Conservation (phyloP, 2,888 invertebrate species). For the Bembecia ichneumoniformis region DNA sequence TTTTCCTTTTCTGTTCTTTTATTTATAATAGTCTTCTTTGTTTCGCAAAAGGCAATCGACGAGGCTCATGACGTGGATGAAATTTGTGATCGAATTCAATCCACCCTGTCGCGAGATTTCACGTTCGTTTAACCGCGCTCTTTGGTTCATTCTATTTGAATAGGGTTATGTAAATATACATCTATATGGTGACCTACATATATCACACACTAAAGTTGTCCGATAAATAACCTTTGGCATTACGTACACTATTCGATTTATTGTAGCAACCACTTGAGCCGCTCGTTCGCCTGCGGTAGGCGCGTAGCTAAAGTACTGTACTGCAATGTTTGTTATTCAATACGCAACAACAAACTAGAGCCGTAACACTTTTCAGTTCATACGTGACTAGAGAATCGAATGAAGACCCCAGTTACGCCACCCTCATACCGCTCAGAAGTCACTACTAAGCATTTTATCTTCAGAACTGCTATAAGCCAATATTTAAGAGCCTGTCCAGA, state of each 20-base stretch:
- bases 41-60: too few species aligned
- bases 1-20: too few species aligned
- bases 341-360: slow-evolving; percentile 34
- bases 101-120: too few species aligned
- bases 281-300: background rate
- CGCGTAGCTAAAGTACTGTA: background rate
- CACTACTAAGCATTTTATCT: slow-evolving; percentile 4
- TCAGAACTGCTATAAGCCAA: slow-evolving; percentile 11
- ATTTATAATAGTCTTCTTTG: too few species aligned
- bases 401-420: slow-evolving; percentile 22
- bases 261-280: background rate
- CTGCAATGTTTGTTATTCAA: slow-evolving; percentile 38
- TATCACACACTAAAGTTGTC: background rate
- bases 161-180: too few species aligned
- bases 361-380: slow-evolving; percentile 50
- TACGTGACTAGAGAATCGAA: slow-evolving; percentile 43
- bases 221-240: background rate
- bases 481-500: slow-evolving; percentile 9
- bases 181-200: background rate
- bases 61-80: too few species aligned
- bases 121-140: too few species aligned
- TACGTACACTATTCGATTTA: background rate
- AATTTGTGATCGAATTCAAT: too few species aligned
- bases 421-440: slow-evolving; percentile 4
- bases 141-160: too few species aligned